These are phyloP conservation scores for Caenorhabditis doughertyi DNA, from an alignment of 2,888 invertebrate species.

Conservation along the genomic window DNA sequence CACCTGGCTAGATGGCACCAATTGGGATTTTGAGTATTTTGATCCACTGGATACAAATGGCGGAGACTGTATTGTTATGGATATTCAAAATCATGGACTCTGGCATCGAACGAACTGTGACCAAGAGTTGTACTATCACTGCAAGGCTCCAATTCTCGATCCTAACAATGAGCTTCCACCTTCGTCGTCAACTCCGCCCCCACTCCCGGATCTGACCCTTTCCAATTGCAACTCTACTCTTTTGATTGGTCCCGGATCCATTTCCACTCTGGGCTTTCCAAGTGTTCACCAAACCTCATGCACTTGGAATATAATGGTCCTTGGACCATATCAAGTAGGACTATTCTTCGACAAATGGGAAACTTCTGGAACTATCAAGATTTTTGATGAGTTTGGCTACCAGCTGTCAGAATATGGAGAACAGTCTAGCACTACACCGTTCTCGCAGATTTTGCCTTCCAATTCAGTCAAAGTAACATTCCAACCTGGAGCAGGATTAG, in stretches of 20 bases:
- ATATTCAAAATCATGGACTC: background rate
- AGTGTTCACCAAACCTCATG: conserved; percentile 3
- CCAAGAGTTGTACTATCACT: conserved; percentile 1
- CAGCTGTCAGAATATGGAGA: background rate
- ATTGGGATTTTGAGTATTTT: conserved; percentile 23
- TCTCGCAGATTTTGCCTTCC: background rate
- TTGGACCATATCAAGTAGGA: conserved; percentile 19
- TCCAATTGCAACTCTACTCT: conserved; percentile 31
- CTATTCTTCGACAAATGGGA: conserved; percentile 14
- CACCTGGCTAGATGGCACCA: conserved; percentile 10
- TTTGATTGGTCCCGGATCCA: conserved; percentile 3
- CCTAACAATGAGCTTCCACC: no score
- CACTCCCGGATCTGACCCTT: background rate
- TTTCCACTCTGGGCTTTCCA: conserved; percentile 13
- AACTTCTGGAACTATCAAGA: background rate
- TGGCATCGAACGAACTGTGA: conserved; percentile 18
- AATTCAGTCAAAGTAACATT: conserved; percentile 9
- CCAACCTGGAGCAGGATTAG: background rate
- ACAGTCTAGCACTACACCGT: background rate
- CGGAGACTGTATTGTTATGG: conserved; percentile 24
- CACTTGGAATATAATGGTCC: background rate
- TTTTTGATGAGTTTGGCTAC: conserved; percentile 4
- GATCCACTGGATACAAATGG: conserved; percentile 8
- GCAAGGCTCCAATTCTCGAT: background rate
- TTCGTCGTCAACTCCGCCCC: no score